A percentile compares a stretch with the other conserved stretches of the same genome.
These are phyloP conservation scores for Tetranychus urticae DNA, from an alignment of 1,140 invertebrate species.

Conservation along the genomic window DNA sequence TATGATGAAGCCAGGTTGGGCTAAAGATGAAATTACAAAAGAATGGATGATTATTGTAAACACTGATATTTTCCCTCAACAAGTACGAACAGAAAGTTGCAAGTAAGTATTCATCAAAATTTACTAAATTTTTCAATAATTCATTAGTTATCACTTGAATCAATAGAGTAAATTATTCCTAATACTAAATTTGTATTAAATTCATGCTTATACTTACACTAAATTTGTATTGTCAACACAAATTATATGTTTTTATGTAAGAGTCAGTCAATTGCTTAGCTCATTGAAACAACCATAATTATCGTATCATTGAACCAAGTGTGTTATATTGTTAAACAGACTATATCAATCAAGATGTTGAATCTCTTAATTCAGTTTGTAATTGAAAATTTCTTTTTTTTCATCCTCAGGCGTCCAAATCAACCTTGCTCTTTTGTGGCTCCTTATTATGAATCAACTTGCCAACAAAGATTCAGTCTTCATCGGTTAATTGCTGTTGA, in stretches of 20 bases:
- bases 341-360: too few relatives aligned
- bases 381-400: background rate
- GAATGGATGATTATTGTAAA: slow-evolving; percentile 25
- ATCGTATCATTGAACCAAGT: too few relatives aligned
- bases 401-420: slow-evolving; percentile 16
- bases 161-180: too few relatives aligned
- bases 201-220: too few relatives aligned
- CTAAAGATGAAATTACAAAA: slow-evolving; percentile 19
- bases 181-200: too few relatives aligned
- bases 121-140: background rate
- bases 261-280: too few relatives aligned
- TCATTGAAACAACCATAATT: too few relatives aligned
- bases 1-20: slow-evolving; percentile 23
- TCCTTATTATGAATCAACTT: slow-evolving; percentile 23
- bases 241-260: too few relatives aligned
- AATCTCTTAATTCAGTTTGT: too few relatives aligned
- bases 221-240: too few relatives aligned
- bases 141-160: background rate
- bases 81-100: slow-evolving; percentile 23
- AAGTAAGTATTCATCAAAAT: slow-evolving; percentile 15
- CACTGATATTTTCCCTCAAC: slow-evolving; percentile 21
- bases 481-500: slow-evolving; percentile 21
- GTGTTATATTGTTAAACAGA: too few relatives aligned
- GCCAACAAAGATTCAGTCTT: slow-evolving; percentile 20
- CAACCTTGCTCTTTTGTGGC: slow-evolving; percentile 22